A percentile compares a stretch with the other conserved stretches of the same genome.
These are phyloP conservation scores for Emydura subglobosa DNA, from an alignment of 2,113 vertebrate genomes.

Conservation along the genomic window DNA sequence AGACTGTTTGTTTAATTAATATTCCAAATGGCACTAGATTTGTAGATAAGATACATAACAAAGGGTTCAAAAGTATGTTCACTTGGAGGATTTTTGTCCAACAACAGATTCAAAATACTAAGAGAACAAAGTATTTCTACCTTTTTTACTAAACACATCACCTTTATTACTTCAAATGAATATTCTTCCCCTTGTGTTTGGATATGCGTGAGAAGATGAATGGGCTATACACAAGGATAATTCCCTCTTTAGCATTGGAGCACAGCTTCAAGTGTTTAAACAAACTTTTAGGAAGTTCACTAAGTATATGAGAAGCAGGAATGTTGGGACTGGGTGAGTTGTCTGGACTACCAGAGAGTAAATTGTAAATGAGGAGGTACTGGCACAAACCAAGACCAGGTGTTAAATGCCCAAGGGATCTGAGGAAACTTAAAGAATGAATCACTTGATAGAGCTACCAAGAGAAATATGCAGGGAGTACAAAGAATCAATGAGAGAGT, in stretches of 20 bases:
- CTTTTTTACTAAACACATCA: neutral
- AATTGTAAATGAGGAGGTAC: neutral
- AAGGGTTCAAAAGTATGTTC: neutral
- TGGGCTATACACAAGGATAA: neutral
- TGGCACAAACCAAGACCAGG: neutral
- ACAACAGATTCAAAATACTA: neutral
- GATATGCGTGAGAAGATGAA: neutral
- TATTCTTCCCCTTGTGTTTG: neutral
- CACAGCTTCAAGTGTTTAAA: neutral
- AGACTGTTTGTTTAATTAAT: neutral
- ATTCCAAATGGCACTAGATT: neutral
- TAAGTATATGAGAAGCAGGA: neutral
- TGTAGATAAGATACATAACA: neutral
- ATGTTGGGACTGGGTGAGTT: neutral
- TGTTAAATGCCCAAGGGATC: too few relatives aligned
- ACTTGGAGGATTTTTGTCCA: neutral
- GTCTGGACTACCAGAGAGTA: neutral
- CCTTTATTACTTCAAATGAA: neutral
- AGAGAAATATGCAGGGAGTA: neutral
- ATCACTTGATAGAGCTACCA: too few relatives aligned
- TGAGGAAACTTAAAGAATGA: too few relatives aligned
- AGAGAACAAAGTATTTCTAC: neutral
- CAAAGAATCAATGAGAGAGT: neutral
- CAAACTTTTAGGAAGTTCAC: neutral
- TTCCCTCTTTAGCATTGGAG: neutral